A percentile compares a stretch with the other conserved stretches of the same genome.
phyloP scores from a whole-genome alignment of 2,888 invertebrate species.

The Tinea pellionella region DNA sequence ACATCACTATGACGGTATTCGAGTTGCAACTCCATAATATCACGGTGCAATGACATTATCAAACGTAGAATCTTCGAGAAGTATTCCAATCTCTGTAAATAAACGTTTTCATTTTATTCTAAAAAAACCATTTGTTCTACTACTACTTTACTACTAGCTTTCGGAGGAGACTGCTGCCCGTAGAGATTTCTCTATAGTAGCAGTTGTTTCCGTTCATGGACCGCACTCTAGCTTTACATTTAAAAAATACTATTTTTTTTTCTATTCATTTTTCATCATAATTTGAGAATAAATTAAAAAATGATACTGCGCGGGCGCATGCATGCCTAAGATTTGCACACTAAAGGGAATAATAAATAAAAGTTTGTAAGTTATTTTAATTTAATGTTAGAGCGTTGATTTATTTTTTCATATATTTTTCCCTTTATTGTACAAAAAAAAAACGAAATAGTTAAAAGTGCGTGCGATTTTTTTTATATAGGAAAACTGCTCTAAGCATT shows the following conservation, averaged over 20 bases:
- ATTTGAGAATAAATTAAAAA: too few relatives aligned
- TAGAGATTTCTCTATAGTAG: too few relatives aligned
- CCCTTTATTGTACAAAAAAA: constrained; percentile 61
- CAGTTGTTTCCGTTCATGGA: too few relatives aligned
- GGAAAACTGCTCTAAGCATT: constrained; percentile 56
- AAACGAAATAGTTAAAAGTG: constrained; percentile 29
- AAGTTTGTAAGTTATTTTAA: constrained; percentile 16
- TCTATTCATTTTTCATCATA: too few relatives aligned
- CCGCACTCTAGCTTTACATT: too few relatives aligned
- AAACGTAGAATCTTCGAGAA: constrained; percentile 56
- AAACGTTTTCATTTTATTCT: constrained; percentile 13
- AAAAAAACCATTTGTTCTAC: too few relatives aligned
- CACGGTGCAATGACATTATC: constrained; percentile 55
- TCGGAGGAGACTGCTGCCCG: too few relatives aligned
- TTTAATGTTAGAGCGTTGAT: constrained; percentile 56
- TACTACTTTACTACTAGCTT: too few relatives aligned
- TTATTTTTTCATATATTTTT: constrained; percentile 18
- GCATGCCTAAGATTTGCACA: too few relatives aligned
- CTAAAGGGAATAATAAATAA: constrained; percentile 57
- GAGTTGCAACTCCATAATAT: constrained; percentile 53
- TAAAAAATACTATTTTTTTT: too few relatives aligned
- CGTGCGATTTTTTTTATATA: constrained; percentile 33
- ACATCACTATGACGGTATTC: constrained; percentile 23
- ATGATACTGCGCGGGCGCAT: too few relatives aligned
- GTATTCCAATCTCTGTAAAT: constrained; percentile 54